Evolutionary conservation across 2,113 vertebrate genomes (phyloP).

Genomic region (Porphyrio hochstetteri): DNA sequence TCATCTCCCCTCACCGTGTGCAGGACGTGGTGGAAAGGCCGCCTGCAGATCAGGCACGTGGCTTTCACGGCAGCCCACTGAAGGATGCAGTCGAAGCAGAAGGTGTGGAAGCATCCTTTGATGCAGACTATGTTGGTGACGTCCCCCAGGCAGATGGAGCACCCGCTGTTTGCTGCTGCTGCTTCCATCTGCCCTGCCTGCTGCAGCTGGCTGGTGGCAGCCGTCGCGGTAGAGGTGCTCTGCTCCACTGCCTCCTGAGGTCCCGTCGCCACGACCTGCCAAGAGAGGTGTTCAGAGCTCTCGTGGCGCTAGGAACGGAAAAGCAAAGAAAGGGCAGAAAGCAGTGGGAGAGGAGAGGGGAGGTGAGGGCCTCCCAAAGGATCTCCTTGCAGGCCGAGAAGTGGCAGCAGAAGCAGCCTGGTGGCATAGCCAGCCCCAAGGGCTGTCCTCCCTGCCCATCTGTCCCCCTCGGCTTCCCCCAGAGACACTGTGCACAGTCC

Average conservation of each 20-base stretch:
- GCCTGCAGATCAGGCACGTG: too few species aligned
- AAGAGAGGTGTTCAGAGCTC: neutral
- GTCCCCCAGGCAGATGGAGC: accelerated
- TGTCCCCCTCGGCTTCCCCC: neutral
- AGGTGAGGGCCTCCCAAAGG: neutral
- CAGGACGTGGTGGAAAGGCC: too few species aligned
- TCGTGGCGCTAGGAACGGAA: neutral
- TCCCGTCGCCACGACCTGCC: accelerated
- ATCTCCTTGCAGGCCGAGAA: neutral
- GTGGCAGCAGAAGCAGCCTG: neutral
- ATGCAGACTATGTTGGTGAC: accelerated
- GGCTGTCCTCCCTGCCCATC: too few species aligned
- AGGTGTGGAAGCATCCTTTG: accelerated
- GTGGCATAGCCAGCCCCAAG: neutral
- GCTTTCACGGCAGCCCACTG: neutral
- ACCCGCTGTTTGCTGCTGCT: accelerated
- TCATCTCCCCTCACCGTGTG: neutral
- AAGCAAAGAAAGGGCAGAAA: neutral
- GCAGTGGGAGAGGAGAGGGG: neutral
- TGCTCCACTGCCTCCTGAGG: accelerated
- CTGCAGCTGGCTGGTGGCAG: neutral
- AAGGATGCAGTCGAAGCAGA: neutral
- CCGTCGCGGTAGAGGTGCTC: accelerated
- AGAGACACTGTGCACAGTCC: too few species aligned
- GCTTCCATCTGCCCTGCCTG: accelerated